Evolutionary conservation across 64 coral and sea anemone species (phyloP).

Genomic region (Dendronephthya gigantea): DNA sequence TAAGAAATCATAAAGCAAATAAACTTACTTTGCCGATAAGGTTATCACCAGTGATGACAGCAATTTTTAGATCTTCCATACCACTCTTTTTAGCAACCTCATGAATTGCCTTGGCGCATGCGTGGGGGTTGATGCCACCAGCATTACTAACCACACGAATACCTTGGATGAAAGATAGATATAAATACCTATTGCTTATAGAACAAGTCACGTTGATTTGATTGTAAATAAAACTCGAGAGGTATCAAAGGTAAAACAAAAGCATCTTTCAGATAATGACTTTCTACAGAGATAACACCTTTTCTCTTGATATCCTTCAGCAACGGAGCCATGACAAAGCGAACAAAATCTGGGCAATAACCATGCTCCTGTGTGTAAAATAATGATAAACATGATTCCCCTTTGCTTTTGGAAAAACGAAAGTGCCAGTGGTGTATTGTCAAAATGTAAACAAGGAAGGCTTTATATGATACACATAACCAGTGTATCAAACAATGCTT

Average conservation of each 20-base stretch:
- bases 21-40: constrained; percentile 50
- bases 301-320: constrained; percentile 77
- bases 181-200: too few relatives aligned
- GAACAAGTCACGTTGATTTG: too few relatives aligned
- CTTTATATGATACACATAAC: too few relatives aligned
- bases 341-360: constrained; percentile 87
- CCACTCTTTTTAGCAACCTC: constrained; percentile 51
- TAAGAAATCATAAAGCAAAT: not conserved
- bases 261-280: too few relatives aligned
- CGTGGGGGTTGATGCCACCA: constrained; percentile 80
- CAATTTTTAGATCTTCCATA: constrained; percentile 63
- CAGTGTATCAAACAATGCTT: too few relatives aligned
- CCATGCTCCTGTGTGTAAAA: constrained; percentile 52
- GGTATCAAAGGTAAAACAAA: too few relatives aligned
- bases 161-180: constrained; percentile 17
- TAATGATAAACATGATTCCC: not conserved
- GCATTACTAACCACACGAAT: constrained; percentile 89
- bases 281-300: constrained; percentile 32
- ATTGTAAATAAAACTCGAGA: too few relatives aligned
- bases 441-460: too few relatives aligned
- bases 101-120: constrained; percentile 72
- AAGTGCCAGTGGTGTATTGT: too few relatives aligned
- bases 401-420: too few relatives aligned
- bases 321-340: constrained; percentile 63
- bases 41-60: constrained; percentile 85